These are phyloP conservation scores for Dyspetes luteomarginatus DNA, from an alignment of 2,888 invertebrate species.

Conservation along the genomic window DNA sequence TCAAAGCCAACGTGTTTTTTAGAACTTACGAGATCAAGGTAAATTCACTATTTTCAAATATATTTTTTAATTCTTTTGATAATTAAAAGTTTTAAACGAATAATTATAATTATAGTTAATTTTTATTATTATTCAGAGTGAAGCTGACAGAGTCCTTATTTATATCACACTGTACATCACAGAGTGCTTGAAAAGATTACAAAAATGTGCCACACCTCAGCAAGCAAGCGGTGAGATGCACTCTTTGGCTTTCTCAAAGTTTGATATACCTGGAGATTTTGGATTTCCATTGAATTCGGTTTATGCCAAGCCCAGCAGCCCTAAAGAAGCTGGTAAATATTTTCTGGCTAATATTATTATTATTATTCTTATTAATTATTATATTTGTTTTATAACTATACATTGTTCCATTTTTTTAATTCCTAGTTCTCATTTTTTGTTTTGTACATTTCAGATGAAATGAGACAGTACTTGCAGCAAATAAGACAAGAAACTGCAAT, in stretches of 20 bases:
- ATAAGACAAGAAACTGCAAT: slow-evolving; percentile 97
- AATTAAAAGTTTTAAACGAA: slow-evolving; percentile 1
- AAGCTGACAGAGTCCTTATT: slow-evolving; percentile 97
- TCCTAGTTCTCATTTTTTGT: slow-evolving; percentile 15
- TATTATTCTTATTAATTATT: neutral
- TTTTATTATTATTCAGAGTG: slow-evolving; percentile 88
- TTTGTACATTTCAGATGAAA: slow-evolving; percentile 87
- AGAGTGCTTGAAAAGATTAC: slow-evolving; percentile 97
- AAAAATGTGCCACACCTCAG: slow-evolving; percentile 94
- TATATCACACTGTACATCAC: slow-evolving; percentile 99
- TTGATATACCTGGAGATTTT: slow-evolving; percentile 98
- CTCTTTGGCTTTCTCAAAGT: slow-evolving; percentile 95
- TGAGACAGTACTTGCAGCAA: slow-evolving; percentile 97
- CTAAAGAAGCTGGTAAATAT: slow-evolving; percentile 90
- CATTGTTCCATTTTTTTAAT: no score
- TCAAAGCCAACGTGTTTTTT: slow-evolving; percentile 99
- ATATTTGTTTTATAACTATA: no score
- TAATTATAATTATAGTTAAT: slow-evolving; percentile 24
- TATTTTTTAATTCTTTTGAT: neutral
- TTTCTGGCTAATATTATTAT: neutral
- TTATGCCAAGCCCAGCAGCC: slow-evolving; percentile 92
- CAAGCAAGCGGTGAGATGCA: slow-evolving; percentile 98
- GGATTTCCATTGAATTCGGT: slow-evolving; percentile 98
- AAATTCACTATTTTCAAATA: slow-evolving; percentile 64
- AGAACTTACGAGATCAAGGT: slow-evolving; percentile 99